Base-by-base conservation (phyloP, 2,797 vertebrate genomes). In the Pyrocephalus nanus region DNA sequence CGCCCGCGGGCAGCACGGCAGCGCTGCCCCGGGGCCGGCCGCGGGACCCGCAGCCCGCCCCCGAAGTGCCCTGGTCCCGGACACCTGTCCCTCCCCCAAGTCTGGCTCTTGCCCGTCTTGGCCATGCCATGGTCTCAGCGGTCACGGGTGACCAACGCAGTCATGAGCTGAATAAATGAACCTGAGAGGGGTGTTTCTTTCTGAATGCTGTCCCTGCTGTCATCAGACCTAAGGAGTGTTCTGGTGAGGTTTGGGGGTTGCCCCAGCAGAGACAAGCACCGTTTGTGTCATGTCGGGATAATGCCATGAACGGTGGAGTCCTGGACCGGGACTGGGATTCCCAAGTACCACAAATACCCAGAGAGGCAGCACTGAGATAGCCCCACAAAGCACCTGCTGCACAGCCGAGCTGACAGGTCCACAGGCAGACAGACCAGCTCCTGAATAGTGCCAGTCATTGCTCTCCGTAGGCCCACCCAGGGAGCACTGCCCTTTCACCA, bases 301-400 rank as follows among this genome's bases (percentile, higher is more conserved):
- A 7, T 11, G 6, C 9, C 17, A 0, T 0, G 18, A 60, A 3
- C 3, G 0, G 11, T 6, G 30, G 26, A 22, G 61, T 32, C 38
- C 65, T 21, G 57, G 18, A 43, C 53, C 22, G 1, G 5, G 30
- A 15, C 20, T 3, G 53, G 20, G 25, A 10, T 14, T 84, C 83
- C 47, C 51, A 26, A 40, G 53, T 27, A 9, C 21, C 2, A 0
- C 23, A 30, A 27, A 22, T 6, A 30, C 42, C 55, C 18, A 5
- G 22, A 38, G 51, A 43, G 74, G 22, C 50, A 27, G 6, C 1
- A 32, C 43, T 27, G 18, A 40, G 48, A 11, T 20, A 16, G 30
- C 26, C 38, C 29, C 15, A 1, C 21, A 1, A 42, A 62, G 48
- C 51, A 69, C 43, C 60, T 29, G 30, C 75, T 36, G 38, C 58